Percentiles rank a stretch among this genome's conserved stretches.
These are phyloP conservation scores for Bathynomus jamesi DNA, from an alignment of 1,140 invertebrate genomes.

Conservation along the genomic window DNA sequence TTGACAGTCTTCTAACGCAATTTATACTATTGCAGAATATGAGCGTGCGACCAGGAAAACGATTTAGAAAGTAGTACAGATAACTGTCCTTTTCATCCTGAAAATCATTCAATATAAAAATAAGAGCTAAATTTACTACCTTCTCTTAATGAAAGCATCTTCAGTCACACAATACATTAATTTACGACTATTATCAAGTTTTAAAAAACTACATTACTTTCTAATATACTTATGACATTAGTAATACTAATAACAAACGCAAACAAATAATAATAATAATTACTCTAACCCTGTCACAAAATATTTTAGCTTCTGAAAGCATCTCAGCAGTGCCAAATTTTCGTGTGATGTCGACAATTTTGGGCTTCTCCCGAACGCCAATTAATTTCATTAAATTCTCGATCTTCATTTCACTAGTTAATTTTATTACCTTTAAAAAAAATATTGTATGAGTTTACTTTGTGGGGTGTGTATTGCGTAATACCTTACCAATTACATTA, in stretches of 20 bases:
- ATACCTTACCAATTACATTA: too few relatives aligned
- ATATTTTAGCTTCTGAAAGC: slow-evolving; percentile 67
- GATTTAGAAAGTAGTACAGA: slow-evolving; percentile 36
- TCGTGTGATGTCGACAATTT: slow-evolving; percentile 84
- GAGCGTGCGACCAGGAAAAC: slow-evolving; percentile 38
- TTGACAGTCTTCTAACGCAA: slow-evolving; percentile 54
- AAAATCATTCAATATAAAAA: too few relatives aligned
- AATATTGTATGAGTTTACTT: slow-evolving; percentile 38
- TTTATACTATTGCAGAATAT: slow-evolving; percentile 65
- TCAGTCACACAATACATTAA: too few relatives aligned
- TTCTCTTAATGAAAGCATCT: too few relatives aligned
- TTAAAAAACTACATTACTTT: background rate
- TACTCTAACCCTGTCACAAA: slow-evolving; percentile 62
- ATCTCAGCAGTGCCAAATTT: slow-evolving; percentile 64
- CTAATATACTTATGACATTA: background rate
- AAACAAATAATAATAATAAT: slow-evolving; percentile 12
- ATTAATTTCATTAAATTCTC: slow-evolving; percentile 8
- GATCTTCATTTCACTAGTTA: slow-evolving; percentile 44
- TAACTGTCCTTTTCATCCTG: slow-evolving; percentile 36
- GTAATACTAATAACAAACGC: background rate
- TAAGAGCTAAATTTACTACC: too few relatives aligned
- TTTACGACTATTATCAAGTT: background rate
- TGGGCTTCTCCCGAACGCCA: slow-evolving; percentile 71
- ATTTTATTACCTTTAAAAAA: slow-evolving; percentile 47
- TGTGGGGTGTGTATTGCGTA: too few relatives aligned